Evolutionary conservation across 2,113 vertebrate species (phyloP), one percentile per base, ranked within the genome.

Genomic region (Pygoscelis adeliae): DNA sequence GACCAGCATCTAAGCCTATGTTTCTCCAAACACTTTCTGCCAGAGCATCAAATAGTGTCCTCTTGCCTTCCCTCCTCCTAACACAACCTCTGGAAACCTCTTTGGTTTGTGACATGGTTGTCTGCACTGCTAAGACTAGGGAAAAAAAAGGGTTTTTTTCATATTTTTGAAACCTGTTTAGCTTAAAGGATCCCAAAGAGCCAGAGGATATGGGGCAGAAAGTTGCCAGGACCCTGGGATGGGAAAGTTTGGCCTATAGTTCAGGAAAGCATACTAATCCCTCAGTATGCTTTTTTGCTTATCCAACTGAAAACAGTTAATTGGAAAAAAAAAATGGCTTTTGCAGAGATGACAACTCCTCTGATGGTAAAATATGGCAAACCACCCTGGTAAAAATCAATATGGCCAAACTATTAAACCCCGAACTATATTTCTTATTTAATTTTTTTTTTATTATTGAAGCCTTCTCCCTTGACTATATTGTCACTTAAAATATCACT

Each of bases 371-470:
- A 92, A 74, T 97, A 95, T 25, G 71, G 79, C 90, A 91, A 93
- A 91, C 80, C 87, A 72, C 16, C 26, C 32, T 86, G n/a, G 29
- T 86, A 88, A 96, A 96, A 96, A 90, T 94, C 90, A 83, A 94
- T 97, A 81, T 81, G 25, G 29, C 38, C n/a, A 92, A 87, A 52
- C 55, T 92, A 93, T 96, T 94, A 96, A 96, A 92, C n/a, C 9
- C n/a, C 13, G 69, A 91, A 87, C 40, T n/a, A 9, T 59, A 83
- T 81, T 95, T 96, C 55, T 94, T 93, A 78, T 87, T 94, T 90
- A 81, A 67, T 49, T 49, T 38, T 15, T 40, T 66, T 55, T 79
- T 92, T 72, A 78, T 90, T 88, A 77, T 76, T 67, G 49, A 96
- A 91, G 15, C 17, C n/a, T 82, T 95, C 70, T 83, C 16, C 14